Evolutionary conservation across 2,797 vertebrate genomes (phyloP), one percentile per base, ranked within the genome.

Genomic region (Gorsachius magnificus): DNA sequence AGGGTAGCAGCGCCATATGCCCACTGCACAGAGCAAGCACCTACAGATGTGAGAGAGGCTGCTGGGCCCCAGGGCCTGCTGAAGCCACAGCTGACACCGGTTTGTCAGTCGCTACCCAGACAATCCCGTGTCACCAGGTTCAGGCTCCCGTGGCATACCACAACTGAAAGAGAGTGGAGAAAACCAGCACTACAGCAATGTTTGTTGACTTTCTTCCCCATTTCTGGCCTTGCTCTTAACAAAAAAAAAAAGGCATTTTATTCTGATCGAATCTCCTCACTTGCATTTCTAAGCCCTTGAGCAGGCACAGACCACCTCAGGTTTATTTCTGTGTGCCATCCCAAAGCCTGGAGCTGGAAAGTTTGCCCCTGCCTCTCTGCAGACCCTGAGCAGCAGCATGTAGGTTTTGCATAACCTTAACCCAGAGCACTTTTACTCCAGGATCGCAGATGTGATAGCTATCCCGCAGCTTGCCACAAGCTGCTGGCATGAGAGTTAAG

Each of bases 1-100:
- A 89, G 16, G 53, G 38, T 11, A 43, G 74, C 13, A 8, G n/a
- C 24, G 46, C 66, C 88, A 0, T 46, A 7, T 9, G 50, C 46
- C 53, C 57, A 3, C 12, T 0, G 2, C 57, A 5, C 41, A 14
- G 6, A 33, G 29, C 22, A 8, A 28, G n/a, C 5, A 3, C 41
- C 35, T 5, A 4, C 0, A 18, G 28, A 12, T 5, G 12, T 13
- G 50, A 41, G 36, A 70, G 14, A 45, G 58, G 74, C 24, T 84
- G 61, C 45, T 38, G 57, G 22, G 5, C 29, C 71, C 71, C 71
- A 6, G 51, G 51, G 68, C 22, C 33, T 20, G 17, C 33, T 17
- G 78, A 7, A 68, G 51, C 5, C 83, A 29, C 29, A 43, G 43
- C 77, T 57, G 71, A n/a, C n/a, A 20, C 9, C 28, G 4, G 15